Evolutionary conservation across 2,888 invertebrate species (phyloP), one percentile per base, ranked within the genome.

Genomic region (Willowsia nigromaculata): DNA sequence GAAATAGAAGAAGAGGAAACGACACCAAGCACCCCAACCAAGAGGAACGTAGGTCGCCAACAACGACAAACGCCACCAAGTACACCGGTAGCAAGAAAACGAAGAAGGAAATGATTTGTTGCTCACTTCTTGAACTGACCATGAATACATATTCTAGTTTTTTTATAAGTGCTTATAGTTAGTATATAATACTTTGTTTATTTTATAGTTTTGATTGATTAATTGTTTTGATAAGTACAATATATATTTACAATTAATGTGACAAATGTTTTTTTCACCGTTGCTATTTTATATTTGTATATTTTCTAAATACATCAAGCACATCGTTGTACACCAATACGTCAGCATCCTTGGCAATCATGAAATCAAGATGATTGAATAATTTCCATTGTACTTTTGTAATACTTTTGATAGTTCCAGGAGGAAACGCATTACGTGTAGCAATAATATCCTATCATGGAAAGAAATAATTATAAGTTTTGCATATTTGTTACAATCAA

Each of bases 331-430:
- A 86, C 0, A 86, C 33, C 5, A 86, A 27, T 7, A 13, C n/a
- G 27, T 86, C 80, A 11, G 86, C 86, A 27, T 86, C 53, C 13
- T 80, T 40, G 0, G 80, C 86, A 15, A 68, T 56, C 33, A 50
- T 22, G 18, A 86, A 86, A 25, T 86, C 86, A 15, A 68, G 11
- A 53, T 86, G 86, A 50, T 80, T 80, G 9, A 78, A 86, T 11
- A 68, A 37, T 7, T 65, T 37, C 65, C 50, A 78, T 3, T 65
- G 30, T 1, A 86, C 80, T 13, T 30, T 25, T 11, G 22, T 78
- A 11, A 37, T 27, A 0, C 30, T 43, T 53, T 86, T 47, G 0
- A 80, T 53, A 13, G n/a, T 37, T 65, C 7, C 65, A 0, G 15
- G 47, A 1, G 50, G 33, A n/a, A 85, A 22, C 0, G 50, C 37